Percentiles rank a stretch among this genome's conserved stretches.
Conservation (phyloP, 1,140 invertebrate species). For the Saccostrea glomerata region DNA sequence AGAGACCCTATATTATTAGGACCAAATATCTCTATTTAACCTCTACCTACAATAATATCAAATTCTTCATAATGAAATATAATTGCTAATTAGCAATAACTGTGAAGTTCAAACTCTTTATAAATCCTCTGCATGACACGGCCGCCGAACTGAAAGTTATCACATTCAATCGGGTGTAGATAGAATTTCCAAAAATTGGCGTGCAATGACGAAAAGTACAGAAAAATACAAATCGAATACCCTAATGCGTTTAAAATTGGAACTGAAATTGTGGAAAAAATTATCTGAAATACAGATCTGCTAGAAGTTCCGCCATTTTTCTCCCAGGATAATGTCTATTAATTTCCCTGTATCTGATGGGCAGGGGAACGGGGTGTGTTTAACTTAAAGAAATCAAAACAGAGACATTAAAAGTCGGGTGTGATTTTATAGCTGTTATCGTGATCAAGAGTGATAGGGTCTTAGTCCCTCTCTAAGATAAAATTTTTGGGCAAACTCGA, state of each 20-base stretch:
- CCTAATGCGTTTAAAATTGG: background rate
- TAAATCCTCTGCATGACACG: background rate
- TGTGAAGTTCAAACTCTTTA: slow-evolving; percentile 6
- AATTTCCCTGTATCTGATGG: slow-evolving; percentile 4
- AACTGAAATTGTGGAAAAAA: slow-evolving; percentile 7
- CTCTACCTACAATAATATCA: slow-evolving; percentile 9
- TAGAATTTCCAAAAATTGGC: slow-evolving; percentile 9
- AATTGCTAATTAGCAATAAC: background rate
- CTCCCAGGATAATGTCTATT: background rate
- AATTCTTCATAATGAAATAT: slow-evolving; percentile 14
- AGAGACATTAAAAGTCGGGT: slow-evolving; percentile 30
- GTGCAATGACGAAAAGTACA: background rate
- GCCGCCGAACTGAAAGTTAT: background rate
- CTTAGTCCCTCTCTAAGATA: background rate
- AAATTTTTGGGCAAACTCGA: background rate
- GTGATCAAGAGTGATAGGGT: background rate
- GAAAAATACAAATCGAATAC: slow-evolving; percentile 24
- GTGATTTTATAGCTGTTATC: slow-evolving; percentile 25
- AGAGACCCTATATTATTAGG: background rate
- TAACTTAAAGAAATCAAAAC: background rate
- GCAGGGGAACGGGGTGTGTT: background rate
- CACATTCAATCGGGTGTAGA: background rate
- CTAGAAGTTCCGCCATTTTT: background rate
- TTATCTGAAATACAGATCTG: slow-evolving; percentile 19
- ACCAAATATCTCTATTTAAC: background rate